Base-by-base conservation (phyloP, 35 echinoderm and acorn worm genomes). In the Amphiura filiformis region DNA sequence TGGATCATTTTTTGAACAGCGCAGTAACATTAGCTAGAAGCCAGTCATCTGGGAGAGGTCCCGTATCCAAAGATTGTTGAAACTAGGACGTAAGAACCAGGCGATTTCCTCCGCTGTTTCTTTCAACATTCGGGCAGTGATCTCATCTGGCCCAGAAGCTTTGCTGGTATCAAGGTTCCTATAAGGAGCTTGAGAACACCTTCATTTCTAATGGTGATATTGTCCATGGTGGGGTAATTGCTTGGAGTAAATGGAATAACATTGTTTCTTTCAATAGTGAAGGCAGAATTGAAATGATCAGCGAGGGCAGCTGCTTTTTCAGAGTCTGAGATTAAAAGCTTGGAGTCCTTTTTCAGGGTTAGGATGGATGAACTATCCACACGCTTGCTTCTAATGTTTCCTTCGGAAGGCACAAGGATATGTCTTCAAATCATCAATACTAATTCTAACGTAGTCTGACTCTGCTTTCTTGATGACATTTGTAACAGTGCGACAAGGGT, bases 361-460 rank as follows among this genome's bases (percentile, higher is more conserved):
- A 30, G 81, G 80, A 89, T 79, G 17, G 35, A 39, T 39, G 30
- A 30, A 20, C 79, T 41, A 33, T 76, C 64, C 31, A 86, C 39
- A 17, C 65, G 31, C n/a, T 70, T 70, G 61, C 61, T 70, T 70
- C 61, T 70, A 30, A 70, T 70, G 26, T 70, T 13, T 70, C 22
- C 26, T 70, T 23, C 61, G 26, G 28, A 70, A 11, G 61, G 61
- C 1, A 20, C 28, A 13, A 37, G 36, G 36, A 85, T 86, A 28
- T 78, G 84, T n/a, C 70, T 86, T 75, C 65, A 84, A 32, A 86
- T 86, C 33, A 34, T 37, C 36, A 86, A 86, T 32, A n/a, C n/a
- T 78, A 39, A 38, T 38, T 39, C 64, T 36, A 0, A 28, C 17
- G 20, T 89, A 13, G 47, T 79, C 80, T 22, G 34, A 61, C 33